phyloP scores from a whole-genome alignment of 2,113 vertebrate genomes.

The Perca schrenkii region DNA sequence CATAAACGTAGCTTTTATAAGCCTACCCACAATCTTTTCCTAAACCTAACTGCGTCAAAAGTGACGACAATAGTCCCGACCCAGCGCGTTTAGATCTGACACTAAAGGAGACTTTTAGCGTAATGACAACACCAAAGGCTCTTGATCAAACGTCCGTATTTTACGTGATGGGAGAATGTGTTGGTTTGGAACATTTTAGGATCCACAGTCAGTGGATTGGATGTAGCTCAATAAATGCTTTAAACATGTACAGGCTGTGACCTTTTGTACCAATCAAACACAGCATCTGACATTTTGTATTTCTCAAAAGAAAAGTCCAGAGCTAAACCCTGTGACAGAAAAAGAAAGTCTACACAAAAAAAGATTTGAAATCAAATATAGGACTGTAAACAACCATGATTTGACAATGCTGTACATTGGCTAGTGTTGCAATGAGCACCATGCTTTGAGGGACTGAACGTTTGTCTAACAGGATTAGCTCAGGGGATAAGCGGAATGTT shows the following conservation, averaged over 20 bases:
- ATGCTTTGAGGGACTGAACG: conserved; percentile 73
- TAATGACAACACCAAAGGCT: too few species aligned
- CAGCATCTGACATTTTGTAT: conserved; percentile 16
- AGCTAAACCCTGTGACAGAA: not conserved
- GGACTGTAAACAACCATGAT: conserved; percentile 55
- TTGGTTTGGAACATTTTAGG: not conserved
- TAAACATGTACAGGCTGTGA: conserved; percentile 21
- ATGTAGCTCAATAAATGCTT: not conserved
- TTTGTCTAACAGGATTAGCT: conserved; percentile 80
- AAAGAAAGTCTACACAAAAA: not conserved
- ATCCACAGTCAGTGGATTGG: not conserved
- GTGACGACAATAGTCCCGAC: too few species aligned
- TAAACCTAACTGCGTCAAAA: too few species aligned
- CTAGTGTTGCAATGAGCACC: conserved; percentile 58
- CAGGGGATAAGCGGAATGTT: conserved; percentile 75
- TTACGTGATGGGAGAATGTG: too few species aligned
- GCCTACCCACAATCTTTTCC: too few species aligned
- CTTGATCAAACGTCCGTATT: too few species aligned
- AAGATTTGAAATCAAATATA: conserved; percentile 22
- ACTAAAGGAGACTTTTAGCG: too few species aligned
- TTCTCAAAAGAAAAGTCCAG: not conserved
- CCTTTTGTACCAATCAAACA: conserved; percentile 43
- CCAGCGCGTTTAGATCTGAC: too few species aligned
- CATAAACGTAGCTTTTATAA: too few species aligned
- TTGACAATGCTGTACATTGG: conserved; percentile 39